These are phyloP conservation scores for Drosophila ustulata DNA, from an alignment of 2,888 invertebrate genomes.

Conservation along the genomic window DNA sequence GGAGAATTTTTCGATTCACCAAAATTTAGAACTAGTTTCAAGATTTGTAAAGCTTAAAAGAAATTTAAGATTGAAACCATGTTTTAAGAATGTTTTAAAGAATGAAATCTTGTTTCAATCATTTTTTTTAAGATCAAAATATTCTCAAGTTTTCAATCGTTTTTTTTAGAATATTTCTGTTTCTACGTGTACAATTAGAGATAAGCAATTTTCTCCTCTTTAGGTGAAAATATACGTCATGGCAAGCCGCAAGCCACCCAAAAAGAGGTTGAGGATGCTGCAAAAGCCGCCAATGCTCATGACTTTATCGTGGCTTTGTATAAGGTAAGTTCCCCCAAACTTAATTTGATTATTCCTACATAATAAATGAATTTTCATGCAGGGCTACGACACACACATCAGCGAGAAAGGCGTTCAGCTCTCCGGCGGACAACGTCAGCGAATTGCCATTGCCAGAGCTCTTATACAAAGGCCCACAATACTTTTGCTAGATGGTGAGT, in stretches of 20 bases:
- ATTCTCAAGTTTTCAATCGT: no score
- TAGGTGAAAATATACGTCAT: constrained; percentile 88
- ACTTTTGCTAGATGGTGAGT: constrained; percentile 87
- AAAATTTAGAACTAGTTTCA: no score
- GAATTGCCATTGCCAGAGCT: constrained; percentile 93
- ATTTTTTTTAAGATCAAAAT: no score
- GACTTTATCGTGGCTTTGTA: constrained; percentile 90
- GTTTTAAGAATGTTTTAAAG: no score
- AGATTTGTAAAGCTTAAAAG: no score
- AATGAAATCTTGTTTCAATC: no score
- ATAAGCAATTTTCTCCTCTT: neutral
- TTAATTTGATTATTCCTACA: no score
- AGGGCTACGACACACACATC: constrained; percentile 92
- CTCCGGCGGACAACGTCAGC: constrained; percentile 91
- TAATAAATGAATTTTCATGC: neutral
- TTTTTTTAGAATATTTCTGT: no score
- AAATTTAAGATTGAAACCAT: no score
- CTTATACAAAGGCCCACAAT: constrained; percentile 91
- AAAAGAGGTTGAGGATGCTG: constrained; percentile 89
- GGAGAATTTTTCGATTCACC: no score
- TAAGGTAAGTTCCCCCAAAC: constrained; percentile 85
- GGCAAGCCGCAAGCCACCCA: constrained; percentile 89
- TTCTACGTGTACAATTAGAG: neutral
- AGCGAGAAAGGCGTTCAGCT: constrained; percentile 92
- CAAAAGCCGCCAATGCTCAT: constrained; percentile 90